A percentile compares a stretch with the other conserved stretches of the same genome.
phyloP scores from a whole-genome alignment of 53 echinoderm and acorn worm genomes.

The Holothuria leucospilota region DNA sequence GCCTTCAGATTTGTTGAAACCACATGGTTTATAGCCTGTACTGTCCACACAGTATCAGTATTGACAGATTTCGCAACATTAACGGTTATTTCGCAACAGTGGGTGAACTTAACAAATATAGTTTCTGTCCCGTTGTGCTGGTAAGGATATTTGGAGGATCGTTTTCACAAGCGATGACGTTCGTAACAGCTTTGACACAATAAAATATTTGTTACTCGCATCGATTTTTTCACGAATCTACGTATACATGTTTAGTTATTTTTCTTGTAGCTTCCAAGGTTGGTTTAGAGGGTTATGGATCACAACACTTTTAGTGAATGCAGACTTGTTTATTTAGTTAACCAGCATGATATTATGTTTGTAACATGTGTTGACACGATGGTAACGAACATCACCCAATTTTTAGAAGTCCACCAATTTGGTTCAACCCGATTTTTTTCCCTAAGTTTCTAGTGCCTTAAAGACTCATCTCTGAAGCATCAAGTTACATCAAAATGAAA shows the following conservation, averaged over 20 bases:
- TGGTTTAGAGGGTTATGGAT: neutral
- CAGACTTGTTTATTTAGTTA: neutral
- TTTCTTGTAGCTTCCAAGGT: neutral
- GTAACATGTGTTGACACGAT: neutral
- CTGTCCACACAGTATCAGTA: too few species aligned
- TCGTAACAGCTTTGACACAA: constrained; percentile 1
- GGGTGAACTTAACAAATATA: neutral
- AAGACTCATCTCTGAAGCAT: too few species aligned
- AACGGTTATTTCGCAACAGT: neutral
- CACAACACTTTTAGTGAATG: neutral
- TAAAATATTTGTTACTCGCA: neutral
- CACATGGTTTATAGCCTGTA: too few species aligned
- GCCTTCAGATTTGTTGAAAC: neutral
- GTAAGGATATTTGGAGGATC: neutral
- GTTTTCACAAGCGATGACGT: neutral
- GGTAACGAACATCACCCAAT: neutral
- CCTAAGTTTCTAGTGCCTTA: too few species aligned
- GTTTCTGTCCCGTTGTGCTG: neutral
- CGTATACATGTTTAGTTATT: neutral
- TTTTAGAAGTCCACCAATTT: neutral
- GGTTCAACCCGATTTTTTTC: too few species aligned
- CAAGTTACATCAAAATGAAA: too few species aligned
- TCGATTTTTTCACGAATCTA: neutral
- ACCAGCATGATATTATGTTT: neutral
- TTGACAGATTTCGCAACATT: neutral